A percentile compares a stretch with the other conserved stretches of the same genome.
Evolutionary conservation across 2,113 vertebrate species (phyloP).

Genomic region (Synchiropus splendidus): DNA sequence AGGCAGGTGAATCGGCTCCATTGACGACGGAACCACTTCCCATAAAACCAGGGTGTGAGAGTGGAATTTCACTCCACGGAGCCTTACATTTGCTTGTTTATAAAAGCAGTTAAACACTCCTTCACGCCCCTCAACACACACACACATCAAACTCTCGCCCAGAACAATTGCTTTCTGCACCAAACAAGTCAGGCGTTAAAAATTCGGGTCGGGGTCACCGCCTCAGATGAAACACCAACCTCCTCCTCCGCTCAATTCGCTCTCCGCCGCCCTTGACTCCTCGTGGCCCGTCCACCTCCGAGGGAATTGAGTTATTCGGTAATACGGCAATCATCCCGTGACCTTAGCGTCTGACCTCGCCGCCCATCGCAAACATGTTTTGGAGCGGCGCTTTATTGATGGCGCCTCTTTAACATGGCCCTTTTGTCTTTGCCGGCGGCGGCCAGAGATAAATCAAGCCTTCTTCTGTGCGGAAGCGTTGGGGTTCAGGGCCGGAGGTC

Average conservation of each 20-base stretch:
- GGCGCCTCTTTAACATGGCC: constrained; percentile 49
- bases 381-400: constrained; percentile 45
- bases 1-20: too few relatives aligned
- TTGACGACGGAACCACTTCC: too few relatives aligned
- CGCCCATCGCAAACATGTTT: constrained; percentile 31
- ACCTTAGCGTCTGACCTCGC: constrained; percentile 45
- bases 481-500: constrained; percentile 29
- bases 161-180: constrained; percentile 55
- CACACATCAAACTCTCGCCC: too few relatives aligned
- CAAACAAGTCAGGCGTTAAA: constrained; percentile 54
- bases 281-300: constrained; percentile 48
- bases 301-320: constrained; percentile 52
- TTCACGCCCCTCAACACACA: too few relatives aligned
- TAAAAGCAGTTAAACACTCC: too few relatives aligned
- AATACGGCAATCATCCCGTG: constrained; percentile 32
- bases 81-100: too few relatives aligned
- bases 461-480: constrained; percentile 20
- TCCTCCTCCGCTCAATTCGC: constrained; percentile 36
- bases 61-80: too few relatives aligned
- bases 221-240: constrained; percentile 40
- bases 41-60: too few relatives aligned
- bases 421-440: constrained; percentile 37
- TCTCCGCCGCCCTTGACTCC: constrained; percentile 54
- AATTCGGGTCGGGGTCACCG: constrained; percentile 53
- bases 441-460: constrained; percentile 43